Percentiles rank a stretch among this genome's conserved stretches.
phyloP scores from a whole-genome alignment of 2,113 vertebrate species.

The Entosphenus tridentatus region DNA sequence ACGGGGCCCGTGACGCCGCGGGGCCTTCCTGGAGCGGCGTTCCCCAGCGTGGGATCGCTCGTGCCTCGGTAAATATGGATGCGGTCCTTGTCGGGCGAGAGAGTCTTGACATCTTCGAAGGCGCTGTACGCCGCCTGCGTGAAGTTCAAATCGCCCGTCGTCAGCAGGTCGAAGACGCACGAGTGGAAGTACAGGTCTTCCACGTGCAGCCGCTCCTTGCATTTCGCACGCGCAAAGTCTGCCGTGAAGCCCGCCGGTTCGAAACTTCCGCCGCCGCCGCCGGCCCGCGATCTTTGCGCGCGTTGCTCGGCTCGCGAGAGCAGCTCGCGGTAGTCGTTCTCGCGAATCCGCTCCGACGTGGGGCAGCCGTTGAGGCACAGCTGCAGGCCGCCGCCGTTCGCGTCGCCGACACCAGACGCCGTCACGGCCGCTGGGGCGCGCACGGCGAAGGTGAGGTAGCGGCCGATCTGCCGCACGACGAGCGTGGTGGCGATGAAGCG shows the following conservation, averaged over 20 bases:
- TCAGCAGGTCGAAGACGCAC: constrained; percentile 82
- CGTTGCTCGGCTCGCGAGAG: constrained; percentile 25
- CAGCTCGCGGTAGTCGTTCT: constrained; percentile 36
- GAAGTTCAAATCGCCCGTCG: constrained; percentile 80
- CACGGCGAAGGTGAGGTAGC: constrained; percentile 74
- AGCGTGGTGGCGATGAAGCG: constrained; percentile 88
- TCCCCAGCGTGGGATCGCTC: constrained; percentile 16
- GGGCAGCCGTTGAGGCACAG: constrained; percentile 81
- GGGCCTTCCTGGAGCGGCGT: neutral
- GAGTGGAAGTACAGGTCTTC: constrained; percentile 93
- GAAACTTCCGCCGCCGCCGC: constrained; percentile 12
- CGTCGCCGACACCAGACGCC: constrained; percentile 48
- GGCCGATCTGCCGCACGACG: constrained; percentile 58
- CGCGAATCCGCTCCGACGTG: constrained; percentile 44
- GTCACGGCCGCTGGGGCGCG: constrained; percentile 86
- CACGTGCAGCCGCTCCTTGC: constrained; percentile 69
- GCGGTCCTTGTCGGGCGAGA: constrained; percentile 69
- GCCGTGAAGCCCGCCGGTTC: constrained; percentile 35
- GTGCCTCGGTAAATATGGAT: constrained; percentile 61
- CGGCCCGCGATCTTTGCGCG: constrained; percentile 11
- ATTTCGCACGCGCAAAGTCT: constrained; percentile 49
- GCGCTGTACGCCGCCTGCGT: constrained; percentile 91
- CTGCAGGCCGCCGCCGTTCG: constrained; percentile 69
- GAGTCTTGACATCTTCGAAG: constrained; percentile 73
- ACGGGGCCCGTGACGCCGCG: constrained; percentile 9